phyloP scores from a whole-genome alignment of 1,140 invertebrate species.

The Drosophila teissieri region DNA sequence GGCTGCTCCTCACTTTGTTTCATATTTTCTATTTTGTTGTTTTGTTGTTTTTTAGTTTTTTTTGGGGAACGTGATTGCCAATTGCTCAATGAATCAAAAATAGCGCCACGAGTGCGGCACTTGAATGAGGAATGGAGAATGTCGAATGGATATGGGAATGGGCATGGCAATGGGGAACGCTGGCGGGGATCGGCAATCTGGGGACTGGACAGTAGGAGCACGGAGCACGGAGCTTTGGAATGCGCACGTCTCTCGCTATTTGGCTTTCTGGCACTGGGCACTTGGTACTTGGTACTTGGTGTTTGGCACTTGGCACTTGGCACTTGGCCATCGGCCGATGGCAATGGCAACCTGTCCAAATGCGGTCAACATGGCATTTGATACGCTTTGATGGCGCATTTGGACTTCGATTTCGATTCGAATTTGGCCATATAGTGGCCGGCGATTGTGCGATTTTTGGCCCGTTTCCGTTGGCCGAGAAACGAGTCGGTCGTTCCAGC shows the following conservation, averaged over 20 bases:
- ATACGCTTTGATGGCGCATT: constrained; percentile 43
- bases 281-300: constrained; percentile 23
- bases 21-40: neutral
- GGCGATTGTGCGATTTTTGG: constrained; percentile 36
- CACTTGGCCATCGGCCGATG: constrained; percentile 37
- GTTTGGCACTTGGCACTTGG: constrained; percentile 24
- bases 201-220: neutral
- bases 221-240: constrained; percentile 26
- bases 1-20: neutral
- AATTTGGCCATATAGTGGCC: constrained; percentile 29
- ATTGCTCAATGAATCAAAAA: constrained; percentile 74
- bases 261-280: constrained; percentile 35
- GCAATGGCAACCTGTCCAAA: constrained; percentile 35
- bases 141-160: neutral
- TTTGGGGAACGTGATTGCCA: constrained; percentile 58
- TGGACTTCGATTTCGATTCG: constrained; percentile 13
- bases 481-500: neutral
- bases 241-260: constrained; percentile 37
- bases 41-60: neutral
- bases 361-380: constrained; percentile 50
- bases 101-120: constrained; percentile 63
- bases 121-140: constrained; percentile 32
- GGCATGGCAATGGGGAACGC: neutral
- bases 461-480: constrained; percentile 42
- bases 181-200: constrained; percentile 19